Evolutionary conservation across 1,140 invertebrate genomes (phyloP).

Genomic region (Bombus balteatus): DNA sequence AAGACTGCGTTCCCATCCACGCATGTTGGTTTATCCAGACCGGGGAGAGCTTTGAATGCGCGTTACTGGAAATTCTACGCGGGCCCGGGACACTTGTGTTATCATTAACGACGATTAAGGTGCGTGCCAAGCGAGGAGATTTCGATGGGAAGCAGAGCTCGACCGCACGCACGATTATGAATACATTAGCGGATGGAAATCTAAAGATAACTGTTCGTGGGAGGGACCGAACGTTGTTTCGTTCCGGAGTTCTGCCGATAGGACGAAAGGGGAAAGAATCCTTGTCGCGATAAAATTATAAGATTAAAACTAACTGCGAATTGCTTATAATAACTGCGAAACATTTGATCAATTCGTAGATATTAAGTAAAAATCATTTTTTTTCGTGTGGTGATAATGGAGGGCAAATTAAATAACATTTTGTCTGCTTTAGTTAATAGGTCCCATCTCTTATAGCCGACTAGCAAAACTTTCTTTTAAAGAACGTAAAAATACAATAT

Average conservation of each 20-base stretch:
- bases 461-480: neutral
- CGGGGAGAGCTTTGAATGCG: constrained; percentile 54
- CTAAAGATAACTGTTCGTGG: constrained; percentile 3
- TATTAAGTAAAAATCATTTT: neutral
- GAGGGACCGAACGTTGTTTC: neutral
- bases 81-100: constrained; percentile 47
- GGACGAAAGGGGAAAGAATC: neutral
- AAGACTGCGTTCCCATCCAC: constrained; percentile 55
- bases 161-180: constrained; percentile 41
- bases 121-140: constrained; percentile 45
- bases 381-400: neutral
- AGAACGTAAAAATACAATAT: too few species aligned
- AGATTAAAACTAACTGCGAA: neutral
- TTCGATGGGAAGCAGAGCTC: constrained; percentile 27
- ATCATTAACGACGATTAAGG: constrained; percentile 60
- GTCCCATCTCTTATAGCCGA: neutral
- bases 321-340: neutral
- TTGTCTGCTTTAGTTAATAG: too few species aligned
- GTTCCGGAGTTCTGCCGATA: neutral
- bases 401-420: neutral
- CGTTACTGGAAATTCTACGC: constrained; percentile 55
- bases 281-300: neutral
- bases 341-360: neutral
- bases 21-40: constrained; percentile 55
- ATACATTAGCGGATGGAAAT: constrained; percentile 31